phyloP scores from a whole-genome alignment of 2,888 invertebrate species.

The Sisyra terminalis region DNA sequence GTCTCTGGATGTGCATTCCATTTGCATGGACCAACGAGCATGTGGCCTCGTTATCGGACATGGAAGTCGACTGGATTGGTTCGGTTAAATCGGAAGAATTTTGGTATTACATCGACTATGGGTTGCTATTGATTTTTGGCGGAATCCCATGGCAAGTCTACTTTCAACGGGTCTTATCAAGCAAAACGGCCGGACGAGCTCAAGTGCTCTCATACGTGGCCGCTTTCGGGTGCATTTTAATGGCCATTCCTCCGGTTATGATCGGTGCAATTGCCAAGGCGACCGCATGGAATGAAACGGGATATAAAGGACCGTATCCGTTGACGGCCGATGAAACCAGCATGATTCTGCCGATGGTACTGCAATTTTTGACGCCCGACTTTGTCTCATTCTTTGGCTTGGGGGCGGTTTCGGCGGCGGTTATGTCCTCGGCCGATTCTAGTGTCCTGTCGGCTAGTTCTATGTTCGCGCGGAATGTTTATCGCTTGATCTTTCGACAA shows the following conservation, averaged over 20 bases:
- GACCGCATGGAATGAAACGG: conserved; percentile 94
- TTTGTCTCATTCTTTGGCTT: conserved; percentile 95
- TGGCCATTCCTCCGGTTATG: conserved; percentile 93
- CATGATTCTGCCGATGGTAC: conserved; percentile 92
- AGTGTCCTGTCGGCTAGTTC: conserved; percentile 95
- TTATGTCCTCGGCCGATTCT: conserved; percentile 99
- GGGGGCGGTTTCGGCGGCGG: conserved; percentile 96
- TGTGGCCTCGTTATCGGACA: conserved; percentile 63
- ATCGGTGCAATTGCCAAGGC: conserved; percentile 95
- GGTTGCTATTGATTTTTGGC: conserved; percentile 78
- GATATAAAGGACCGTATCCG: conserved; percentile 58
- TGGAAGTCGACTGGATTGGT: conserved; percentile 86
- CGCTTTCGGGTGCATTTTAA: conserved; percentile 85
- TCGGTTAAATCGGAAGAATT: conserved; percentile 50
- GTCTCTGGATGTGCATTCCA: conserved; percentile 95
- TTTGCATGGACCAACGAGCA: conserved; percentile 83
- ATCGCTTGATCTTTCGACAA: conserved; percentile 92
- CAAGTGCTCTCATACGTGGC: conserved; percentile 92
- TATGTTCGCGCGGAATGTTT: conserved; percentile 98
- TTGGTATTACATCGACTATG: conserved; percentile 77
- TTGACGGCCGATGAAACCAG: conserved; percentile 64
- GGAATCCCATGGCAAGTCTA: conserved; percentile 99
- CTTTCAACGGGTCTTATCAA: conserved; percentile 93
- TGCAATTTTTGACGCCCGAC: conserved; percentile 91
- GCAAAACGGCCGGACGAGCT: conserved; percentile 85